A percentile compares a stretch with the other conserved stretches of the same genome.
These are phyloP conservation scores for Conomelus anceps DNA, from an alignment of 2,888 invertebrate species.

Conservation along the genomic window DNA sequence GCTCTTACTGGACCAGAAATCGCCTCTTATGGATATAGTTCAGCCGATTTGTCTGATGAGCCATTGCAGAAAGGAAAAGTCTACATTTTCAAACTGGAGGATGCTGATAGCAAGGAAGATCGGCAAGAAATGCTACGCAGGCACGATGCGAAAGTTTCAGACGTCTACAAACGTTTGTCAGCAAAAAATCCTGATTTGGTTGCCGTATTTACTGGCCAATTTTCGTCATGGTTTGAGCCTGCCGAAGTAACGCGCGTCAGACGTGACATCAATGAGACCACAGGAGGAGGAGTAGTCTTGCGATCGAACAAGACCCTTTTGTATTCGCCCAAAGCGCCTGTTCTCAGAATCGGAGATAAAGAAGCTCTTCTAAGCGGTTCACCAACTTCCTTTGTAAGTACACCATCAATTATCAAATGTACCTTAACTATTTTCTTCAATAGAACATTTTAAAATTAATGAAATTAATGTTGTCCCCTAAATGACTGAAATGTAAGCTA, in stretches of 20 bases:
- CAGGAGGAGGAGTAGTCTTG: conserved; percentile 11
- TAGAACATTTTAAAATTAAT: too few relatives aligned
- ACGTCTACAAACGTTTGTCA: conserved; percentile 47
- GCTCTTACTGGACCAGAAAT: background rate
- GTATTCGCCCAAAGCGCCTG: conserved; percentile 14
- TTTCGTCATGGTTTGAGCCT: conserved; percentile 48
- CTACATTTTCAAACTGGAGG: conserved; percentile 31
- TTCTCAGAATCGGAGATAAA: conserved; percentile 21
- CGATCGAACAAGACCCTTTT: background rate
- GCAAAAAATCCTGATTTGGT: conserved; percentile 46
- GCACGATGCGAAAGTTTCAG: conserved; percentile 55
- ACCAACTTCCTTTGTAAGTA: background rate
- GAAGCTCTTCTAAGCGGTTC: conserved; percentile 15
- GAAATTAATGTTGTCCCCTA: too few relatives aligned
- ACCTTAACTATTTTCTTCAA: too few relatives aligned
- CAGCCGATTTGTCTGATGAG: background rate
- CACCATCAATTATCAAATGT: background rate
- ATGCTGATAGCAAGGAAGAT: conserved; percentile 33
- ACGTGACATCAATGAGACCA: conserved; percentile 27
- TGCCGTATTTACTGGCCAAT: conserved; percentile 52
- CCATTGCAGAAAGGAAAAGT: conserved; percentile 5
- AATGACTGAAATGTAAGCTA: too few relatives aligned
- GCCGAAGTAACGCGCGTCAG: conserved; percentile 31
- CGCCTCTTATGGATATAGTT: background rate
- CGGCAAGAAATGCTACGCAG: conserved; percentile 48